A percentile compares a stretch with the other conserved stretches of the same genome.
phyloP scores from a whole-genome alignment of 2,888 invertebrate genomes.

The Leucoptera coffeella region DNA sequence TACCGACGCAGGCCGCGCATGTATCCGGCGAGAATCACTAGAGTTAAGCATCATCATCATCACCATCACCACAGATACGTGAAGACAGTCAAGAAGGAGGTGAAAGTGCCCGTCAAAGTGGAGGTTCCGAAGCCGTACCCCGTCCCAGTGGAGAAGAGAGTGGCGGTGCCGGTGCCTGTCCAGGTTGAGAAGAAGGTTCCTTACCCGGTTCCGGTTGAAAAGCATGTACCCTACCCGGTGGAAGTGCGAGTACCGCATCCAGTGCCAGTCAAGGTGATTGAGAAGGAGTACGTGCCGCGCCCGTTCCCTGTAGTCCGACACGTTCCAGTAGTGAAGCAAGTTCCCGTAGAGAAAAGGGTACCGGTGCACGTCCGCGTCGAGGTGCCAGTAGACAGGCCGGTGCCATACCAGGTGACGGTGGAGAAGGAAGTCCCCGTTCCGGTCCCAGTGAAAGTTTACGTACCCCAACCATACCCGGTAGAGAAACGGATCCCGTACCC shows the following conservation, averaged over 20 bases:
- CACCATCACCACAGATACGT: conserved; percentile 61
- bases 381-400: conserved; percentile 27
- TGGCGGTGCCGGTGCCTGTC: conserved; percentile 45
- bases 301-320: conserved; percentile 40
- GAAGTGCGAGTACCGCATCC: conserved; percentile 22
- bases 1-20: conserved; percentile 12
- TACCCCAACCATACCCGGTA: conserved; percentile 28
- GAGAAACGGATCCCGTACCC: conserved; percentile 41
- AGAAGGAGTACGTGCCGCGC: conserved; percentile 41
- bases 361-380: conserved; percentile 31
- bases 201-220: conserved; percentile 37
- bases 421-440: conserved; percentile 12
- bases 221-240: conserved; percentile 37
- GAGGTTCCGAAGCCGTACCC: conserved; percentile 53
- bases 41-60: conserved; percentile 58
- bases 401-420: conserved; percentile 15
- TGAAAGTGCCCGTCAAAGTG: conserved; percentile 38
- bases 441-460: conserved; percentile 26
- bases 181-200: conserved; percentile 38
- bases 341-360: conserved; percentile 35
- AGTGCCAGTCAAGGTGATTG: conserved; percentile 42
- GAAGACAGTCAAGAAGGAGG: conserved; percentile 49
- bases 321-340: conserved; percentile 29
- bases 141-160: conserved; percentile 34
- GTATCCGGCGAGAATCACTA: no score